Evolutionary conservation across 37 sponge, comb jelly and placozoan genomes (phyloP).

Genomic region (Agelas oroides): DNA sequence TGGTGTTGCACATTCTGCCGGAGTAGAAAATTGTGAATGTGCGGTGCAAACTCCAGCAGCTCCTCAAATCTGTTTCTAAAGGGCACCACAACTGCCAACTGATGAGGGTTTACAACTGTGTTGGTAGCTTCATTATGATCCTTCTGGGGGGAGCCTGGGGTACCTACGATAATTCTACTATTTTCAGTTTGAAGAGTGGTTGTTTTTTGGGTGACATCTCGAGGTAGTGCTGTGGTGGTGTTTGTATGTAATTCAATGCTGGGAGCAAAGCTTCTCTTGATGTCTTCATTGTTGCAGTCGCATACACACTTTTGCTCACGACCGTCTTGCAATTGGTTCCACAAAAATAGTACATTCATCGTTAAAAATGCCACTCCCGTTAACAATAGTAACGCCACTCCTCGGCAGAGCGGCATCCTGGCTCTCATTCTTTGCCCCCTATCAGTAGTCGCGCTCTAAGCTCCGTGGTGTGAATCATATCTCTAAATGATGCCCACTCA

Average conservation of each 20-base stretch:
- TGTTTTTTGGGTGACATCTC: background rate
- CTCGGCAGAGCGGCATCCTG: conserved; percentile 1
- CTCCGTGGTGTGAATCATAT: no score
- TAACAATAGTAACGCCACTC: background rate
- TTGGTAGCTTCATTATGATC: background rate
- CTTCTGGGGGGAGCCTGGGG: no score
- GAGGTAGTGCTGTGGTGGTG: background rate
- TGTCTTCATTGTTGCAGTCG: background rate
- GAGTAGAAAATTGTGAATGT: conserved; percentile 82
- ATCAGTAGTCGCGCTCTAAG: background rate
- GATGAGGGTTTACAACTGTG: conserved; percentile 38
- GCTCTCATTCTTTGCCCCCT: background rate
- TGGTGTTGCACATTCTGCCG: conserved; percentile 74
- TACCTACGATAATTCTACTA: no score
- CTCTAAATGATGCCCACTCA: no score
- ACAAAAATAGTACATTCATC: conserved; percentile 19
- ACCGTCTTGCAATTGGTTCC: conserved; percentile 1
- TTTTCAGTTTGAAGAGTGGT: no score
- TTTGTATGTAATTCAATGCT: background rate
- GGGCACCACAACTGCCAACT: conserved; percentile 90
- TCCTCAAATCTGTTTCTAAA: conserved; percentile 87
- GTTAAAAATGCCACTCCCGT: background rate
- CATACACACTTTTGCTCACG: background rate
- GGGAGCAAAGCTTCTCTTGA: background rate
- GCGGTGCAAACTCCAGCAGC: conserved; percentile 88